These are phyloP conservation scores for Drosophila villosipedis DNA, from an alignment of 2,888 invertebrate genomes.

Conservation along the genomic window DNA sequence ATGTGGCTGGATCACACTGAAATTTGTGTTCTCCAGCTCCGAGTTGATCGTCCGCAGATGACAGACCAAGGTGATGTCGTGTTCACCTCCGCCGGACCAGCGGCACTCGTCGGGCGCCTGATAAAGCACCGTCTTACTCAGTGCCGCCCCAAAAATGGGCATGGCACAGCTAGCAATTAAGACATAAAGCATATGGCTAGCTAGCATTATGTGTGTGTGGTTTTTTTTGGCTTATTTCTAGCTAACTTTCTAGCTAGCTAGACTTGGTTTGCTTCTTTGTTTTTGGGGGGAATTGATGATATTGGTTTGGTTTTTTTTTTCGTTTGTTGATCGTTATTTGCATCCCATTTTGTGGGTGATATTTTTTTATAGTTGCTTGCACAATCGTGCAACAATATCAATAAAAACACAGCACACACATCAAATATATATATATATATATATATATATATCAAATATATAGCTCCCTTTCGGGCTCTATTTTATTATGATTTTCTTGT, in stretches of 20 bases:
- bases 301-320: constrained; percentile 14
- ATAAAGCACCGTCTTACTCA: constrained; percentile 86
- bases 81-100: constrained; percentile 84
- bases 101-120: constrained; percentile 94
- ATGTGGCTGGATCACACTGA: constrained; percentile 93
- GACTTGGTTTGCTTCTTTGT: constrained; percentile 7
- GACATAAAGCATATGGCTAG: constrained; percentile 80
- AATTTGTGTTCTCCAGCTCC: constrained; percentile 94
- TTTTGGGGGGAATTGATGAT: constrained; percentile 3
- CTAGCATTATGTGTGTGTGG: constrained; percentile 50
- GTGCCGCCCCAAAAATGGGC: constrained; percentile 84
- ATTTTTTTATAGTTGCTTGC: constrained; percentile 62
- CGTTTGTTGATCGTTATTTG: constrained; percentile 52
- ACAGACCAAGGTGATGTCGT: constrained; percentile 91
- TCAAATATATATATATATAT: constrained; percentile 3
- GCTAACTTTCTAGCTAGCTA: constrained; percentile 42
- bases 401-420: constrained; percentile 42
- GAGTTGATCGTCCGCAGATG: constrained; percentile 93
- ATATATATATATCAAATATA: too few relatives aligned
- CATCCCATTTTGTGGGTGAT: constrained; percentile 64
- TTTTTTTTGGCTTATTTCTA: constrained; percentile 49
- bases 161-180: constrained; percentile 83
- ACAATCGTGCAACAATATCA: constrained; percentile 59
- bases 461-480: constrained; percentile 35
- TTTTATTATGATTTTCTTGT: constrained; percentile 29